A percentile compares a stretch with the other conserved stretches of the same genome.
These are phyloP conservation scores for Fukomys damarensis DNA, from an alignment of 2,113 vertebrate genomes.

Conservation along the genomic window DNA sequence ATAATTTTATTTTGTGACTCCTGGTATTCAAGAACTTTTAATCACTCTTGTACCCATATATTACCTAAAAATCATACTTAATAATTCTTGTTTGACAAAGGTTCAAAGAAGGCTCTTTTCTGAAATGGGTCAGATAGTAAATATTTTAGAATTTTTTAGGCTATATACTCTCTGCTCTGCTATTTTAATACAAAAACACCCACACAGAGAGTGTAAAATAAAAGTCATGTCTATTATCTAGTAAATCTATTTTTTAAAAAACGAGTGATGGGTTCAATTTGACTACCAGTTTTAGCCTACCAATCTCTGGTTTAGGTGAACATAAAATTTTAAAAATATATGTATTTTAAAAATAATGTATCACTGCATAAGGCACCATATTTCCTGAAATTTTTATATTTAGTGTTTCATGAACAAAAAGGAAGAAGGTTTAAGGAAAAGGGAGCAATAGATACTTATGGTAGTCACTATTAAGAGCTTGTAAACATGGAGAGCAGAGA, in stretches of 20 bases:
- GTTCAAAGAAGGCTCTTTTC: neutral
- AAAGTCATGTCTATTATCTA: neutral
- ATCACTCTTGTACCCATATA: neutral
- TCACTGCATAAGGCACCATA: neutral
- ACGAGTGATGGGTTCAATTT: neutral
- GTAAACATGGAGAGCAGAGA: neutral
- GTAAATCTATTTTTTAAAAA: neutral
- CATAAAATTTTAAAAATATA: neutral
- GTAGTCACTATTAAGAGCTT: neutral
- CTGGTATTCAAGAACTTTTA: neutral
- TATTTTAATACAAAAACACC: neutral
- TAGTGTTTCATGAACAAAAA: neutral
- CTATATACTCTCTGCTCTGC: neutral
- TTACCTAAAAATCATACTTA: neutral
- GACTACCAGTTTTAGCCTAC: neutral
- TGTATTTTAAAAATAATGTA: too few species aligned
- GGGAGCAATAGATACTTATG: fast-evolving
- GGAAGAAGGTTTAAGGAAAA: neutral
- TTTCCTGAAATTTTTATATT: neutral
- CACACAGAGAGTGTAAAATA: neutral
- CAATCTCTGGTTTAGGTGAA: neutral
- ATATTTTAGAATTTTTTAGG: neutral
- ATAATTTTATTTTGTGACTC: neutral
- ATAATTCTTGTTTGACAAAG: neutral
- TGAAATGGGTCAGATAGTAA: neutral